Conservation (phyloP, 1,140 invertebrate genomes). For the Drosophila takahashii region DNA sequence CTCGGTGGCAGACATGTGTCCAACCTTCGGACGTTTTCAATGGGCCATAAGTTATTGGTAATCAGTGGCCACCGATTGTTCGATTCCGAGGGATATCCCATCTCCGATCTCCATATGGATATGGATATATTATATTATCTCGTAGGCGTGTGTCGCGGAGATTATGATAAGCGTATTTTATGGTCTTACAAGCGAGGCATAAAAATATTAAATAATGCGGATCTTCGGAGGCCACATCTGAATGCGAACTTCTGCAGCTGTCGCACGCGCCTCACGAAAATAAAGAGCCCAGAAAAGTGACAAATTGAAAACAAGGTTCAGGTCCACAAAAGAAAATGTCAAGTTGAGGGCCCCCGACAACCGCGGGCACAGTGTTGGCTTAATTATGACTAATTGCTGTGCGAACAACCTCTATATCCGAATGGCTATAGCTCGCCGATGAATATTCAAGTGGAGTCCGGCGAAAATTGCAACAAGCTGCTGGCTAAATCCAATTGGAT, state of each 20-base stretch:
- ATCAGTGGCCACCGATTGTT: constrained; percentile 38
- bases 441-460: constrained; percentile 16
- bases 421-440: background rate
- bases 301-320: constrained; percentile 28
- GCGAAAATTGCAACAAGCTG: constrained; percentile 37
- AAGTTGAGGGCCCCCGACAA: constrained; percentile 54
- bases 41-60: constrained; percentile 47
- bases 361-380: constrained; percentile 51
- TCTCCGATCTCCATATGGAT: constrained; percentile 10
- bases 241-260: constrained; percentile 20
- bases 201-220: constrained; percentile 36
- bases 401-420: constrained; percentile 43
- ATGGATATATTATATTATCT: constrained; percentile 1
- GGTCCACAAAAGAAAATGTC: constrained; percentile 49
- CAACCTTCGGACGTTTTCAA: constrained; percentile 50
- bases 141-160: constrained; percentile 30
- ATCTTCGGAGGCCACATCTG: constrained; percentile 23
- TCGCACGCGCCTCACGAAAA: constrained; percentile 30
- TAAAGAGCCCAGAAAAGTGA: constrained; percentile 26
- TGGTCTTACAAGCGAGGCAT: constrained; percentile 4
- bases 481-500: constrained; percentile 21
- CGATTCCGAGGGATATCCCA: too few species aligned
- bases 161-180: constrained; percentile 26
- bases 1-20: constrained; percentile 8
- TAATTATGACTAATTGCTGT: constrained; percentile 74